phyloP scores from a whole-genome alignment of 1,140 invertebrate species.

The Marisa cornuarietis region DNA sequence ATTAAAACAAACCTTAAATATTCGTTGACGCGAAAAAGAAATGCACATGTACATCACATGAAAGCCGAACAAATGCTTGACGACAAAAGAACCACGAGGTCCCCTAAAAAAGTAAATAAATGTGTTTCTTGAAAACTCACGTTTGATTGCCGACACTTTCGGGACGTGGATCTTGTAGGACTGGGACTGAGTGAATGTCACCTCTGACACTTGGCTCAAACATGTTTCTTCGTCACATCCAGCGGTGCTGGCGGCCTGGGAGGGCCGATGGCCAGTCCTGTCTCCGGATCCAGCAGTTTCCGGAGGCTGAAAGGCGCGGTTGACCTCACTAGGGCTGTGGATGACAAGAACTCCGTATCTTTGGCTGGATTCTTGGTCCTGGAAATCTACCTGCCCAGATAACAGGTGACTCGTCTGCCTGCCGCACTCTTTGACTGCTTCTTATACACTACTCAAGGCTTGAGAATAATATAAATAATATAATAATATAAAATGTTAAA shows the following conservation, averaged over 20 bases:
- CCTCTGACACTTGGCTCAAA: constrained; percentile 13
- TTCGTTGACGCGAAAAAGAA: no score
- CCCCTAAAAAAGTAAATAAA: not conserved
- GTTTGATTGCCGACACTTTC: constrained; percentile 30
- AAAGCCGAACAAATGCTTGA: no score
- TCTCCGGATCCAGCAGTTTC: not conserved
- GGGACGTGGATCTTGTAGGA: constrained; percentile 31
- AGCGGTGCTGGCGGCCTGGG: constrained; percentile 18
- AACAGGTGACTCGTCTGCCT: not conserved
- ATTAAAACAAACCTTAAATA: no score
- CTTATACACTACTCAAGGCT: no score
- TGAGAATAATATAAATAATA: no score
- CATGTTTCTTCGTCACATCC: constrained; percentile 7
- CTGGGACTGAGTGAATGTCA: constrained; percentile 29
- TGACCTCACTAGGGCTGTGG: constrained; percentile 27
- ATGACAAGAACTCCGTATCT: constrained; percentile 44
- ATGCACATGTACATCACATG: no score
- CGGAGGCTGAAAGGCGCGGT: constrained; percentile 10
- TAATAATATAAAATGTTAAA: no score
- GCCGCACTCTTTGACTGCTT: no score
- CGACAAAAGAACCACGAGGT: no score
- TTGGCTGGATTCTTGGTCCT: constrained; percentile 30
- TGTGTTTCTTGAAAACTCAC: constrained; percentile 19
- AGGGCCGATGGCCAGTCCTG: constrained; percentile 15
- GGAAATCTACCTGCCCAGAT: constrained; percentile 39